Base-by-base conservation (phyloP, 2,797 vertebrate genomes). In the Phylloscopus collybita region DNA sequence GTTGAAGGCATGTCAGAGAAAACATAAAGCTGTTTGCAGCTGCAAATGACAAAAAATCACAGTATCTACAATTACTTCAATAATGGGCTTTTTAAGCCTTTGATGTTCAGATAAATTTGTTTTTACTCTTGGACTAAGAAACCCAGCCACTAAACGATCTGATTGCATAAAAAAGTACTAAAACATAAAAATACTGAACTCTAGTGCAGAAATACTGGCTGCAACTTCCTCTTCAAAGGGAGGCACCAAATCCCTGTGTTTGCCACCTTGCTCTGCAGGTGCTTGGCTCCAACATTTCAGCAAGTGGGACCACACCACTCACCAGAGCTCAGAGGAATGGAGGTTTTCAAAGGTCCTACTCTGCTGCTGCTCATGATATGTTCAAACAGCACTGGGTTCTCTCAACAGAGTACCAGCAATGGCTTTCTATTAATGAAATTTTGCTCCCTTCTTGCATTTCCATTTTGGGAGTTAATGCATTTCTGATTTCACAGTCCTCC, bases 31-130 rank as follows among this genome's bases (percentile, higher is more conserved):
- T 81, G 12, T 47, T 88, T 90, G 66, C 66, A 81, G 61, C 34
- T 93, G 73, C 14, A 86, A 79, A 74, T 79, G 49, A 56, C 36
- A 86, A 89, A 85, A 75, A 47, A 62, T n/a, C 12, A 20, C 40
- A 36, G 9, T 12, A 64, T 20, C 49, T 87, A 78, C 34, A 87
- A 80, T 38, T 61, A 44, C 38, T 81, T 81, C 12, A 18, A 17
- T 42, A 50, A 42, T 65, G 21, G 3, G 0, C 0, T 3, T 53
- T 65, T 88, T 65, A 50, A 67, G 22, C 14, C 14, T 75, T 88
- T 91, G 34, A 40, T 78, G n/a, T 72, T 81, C 47, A 65, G 30
- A 71, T 57, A 50, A 49, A 62, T 59, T 53, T 80, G 3, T 66
- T 86, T 86, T 66, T 83, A 59, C 11, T 57, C 40, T 44, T 17